These are phyloP conservation scores for Pachypanchax playfairii DNA, from an alignment of 2,113 vertebrate genomes.

Conservation along the genomic window DNA sequence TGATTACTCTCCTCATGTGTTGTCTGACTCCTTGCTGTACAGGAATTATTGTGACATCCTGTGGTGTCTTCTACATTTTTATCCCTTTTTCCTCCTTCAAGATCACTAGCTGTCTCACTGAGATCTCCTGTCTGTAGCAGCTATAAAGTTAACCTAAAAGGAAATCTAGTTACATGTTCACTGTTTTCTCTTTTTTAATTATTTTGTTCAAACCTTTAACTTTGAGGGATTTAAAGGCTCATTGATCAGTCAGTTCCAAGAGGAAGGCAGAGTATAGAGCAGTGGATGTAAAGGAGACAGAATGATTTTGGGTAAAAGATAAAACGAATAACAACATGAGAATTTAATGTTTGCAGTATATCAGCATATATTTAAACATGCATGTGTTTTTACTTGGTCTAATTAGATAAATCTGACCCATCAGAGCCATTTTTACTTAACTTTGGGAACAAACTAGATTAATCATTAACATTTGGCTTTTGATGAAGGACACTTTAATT, in stretches of 20 bases:
- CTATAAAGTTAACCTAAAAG: slow-evolving; percentile 62
- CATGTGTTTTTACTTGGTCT: slow-evolving; percentile 50
- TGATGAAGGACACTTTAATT: slow-evolving; percentile 79
- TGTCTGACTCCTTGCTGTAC: slow-evolving; percentile 51
- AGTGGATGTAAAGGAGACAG: slow-evolving; percentile 26
- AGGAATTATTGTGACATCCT: slow-evolving; percentile 62
- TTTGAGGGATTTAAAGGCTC: slow-evolving; percentile 57
- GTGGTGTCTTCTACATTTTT: slow-evolving; percentile 25
- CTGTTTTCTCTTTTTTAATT: slow-evolving; percentile 65
- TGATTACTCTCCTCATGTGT: slow-evolving; percentile 69
- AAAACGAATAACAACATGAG: slow-evolving; percentile 13
- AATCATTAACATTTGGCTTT: slow-evolving; percentile 78
- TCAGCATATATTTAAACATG: slow-evolving; percentile 43
- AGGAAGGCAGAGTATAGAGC: slow-evolving; percentile 28
- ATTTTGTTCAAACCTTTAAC: slow-evolving; percentile 62
- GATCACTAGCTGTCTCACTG: slow-evolving; percentile 60
- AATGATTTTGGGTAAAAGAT: slow-evolving; percentile 4
- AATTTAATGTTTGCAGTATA: slow-evolving; percentile 30
- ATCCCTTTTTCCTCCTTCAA: slow-evolving; percentile 17
- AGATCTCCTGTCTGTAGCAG: slow-evolving; percentile 52
- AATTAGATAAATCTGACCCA: slow-evolving; percentile 49
- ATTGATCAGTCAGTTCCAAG: slow-evolving; percentile 50
- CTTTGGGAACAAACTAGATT: slow-evolving; percentile 66
- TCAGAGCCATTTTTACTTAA: slow-evolving; percentile 53
- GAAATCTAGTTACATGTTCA: slow-evolving; percentile 45